A percentile compares a stretch with the other conserved stretches of the same genome.
phyloP scores from a whole-genome alignment of 1,140 invertebrate genomes.

The Saccostrea echinata region DNA sequence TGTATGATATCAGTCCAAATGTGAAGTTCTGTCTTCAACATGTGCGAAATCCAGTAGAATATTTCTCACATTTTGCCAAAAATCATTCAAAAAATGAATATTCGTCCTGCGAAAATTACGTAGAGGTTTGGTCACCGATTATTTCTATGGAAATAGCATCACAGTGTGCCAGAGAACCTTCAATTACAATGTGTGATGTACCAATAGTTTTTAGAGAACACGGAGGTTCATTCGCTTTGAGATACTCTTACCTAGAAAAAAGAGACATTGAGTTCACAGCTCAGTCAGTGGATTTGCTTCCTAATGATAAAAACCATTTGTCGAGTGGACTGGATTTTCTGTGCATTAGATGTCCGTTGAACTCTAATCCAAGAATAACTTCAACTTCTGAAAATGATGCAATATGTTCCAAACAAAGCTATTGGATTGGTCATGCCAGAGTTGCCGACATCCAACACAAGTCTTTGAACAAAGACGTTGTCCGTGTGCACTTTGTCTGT shows the following conservation, averaged over 20 bases:
- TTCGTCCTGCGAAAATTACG: constrained; percentile 45
- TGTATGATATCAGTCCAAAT: constrained; percentile 56
- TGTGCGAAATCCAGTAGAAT: constrained; percentile 57
- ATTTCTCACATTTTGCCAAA: constrained; percentile 55
- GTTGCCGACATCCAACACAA: constrained; percentile 43
- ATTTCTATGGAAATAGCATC: constrained; percentile 62
- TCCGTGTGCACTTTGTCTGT: constrained; percentile 46
- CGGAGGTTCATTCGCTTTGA: constrained; percentile 24
- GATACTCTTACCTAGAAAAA: constrained; percentile 5
- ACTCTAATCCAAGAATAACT: neutral
- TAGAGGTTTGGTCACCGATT: constrained; percentile 57
- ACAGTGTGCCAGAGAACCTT: constrained; percentile 42
- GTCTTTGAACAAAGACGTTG: constrained; percentile 36
- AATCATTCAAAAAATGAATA: constrained; percentile 30
- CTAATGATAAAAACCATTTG: neutral
- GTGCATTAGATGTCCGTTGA: constrained; percentile 12
- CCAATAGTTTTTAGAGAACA: constrained; percentile 45
- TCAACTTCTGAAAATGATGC: neutral
- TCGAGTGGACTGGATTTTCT: constrained; percentile 44
- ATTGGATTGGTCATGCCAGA: constrained; percentile 47
- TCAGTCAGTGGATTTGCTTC: neutral
- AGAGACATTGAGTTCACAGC: constrained; percentile 29
- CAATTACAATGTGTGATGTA: constrained; percentile 52
- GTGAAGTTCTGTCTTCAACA: constrained; percentile 59
- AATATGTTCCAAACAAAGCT: constrained; percentile 23